A percentile compares a stretch with the other conserved stretches of the same genome.
These are phyloP conservation scores for Sialis lutaria DNA, from an alignment of 2,888 invertebrate genomes.

Conservation along the genomic window DNA sequence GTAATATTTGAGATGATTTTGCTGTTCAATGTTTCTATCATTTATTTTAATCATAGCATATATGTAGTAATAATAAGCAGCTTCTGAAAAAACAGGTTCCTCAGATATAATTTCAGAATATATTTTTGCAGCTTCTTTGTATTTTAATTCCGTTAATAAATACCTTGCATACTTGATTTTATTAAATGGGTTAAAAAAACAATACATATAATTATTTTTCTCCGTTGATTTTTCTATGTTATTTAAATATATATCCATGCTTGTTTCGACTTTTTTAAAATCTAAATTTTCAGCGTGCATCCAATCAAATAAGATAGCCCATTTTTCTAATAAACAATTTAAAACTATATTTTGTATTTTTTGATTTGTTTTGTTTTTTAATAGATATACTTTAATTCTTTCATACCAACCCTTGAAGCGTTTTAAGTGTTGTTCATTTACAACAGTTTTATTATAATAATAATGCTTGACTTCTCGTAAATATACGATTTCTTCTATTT, in stretches of 20 bases:
- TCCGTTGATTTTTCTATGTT: too few relatives aligned
- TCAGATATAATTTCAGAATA: conserved; percentile 13
- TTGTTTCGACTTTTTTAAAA: neutral
- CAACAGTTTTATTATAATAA: conserved; percentile 11
- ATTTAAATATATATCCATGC: neutral
- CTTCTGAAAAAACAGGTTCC: conserved; percentile 14
- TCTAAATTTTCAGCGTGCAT: conserved; percentile 2
- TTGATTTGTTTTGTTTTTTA: conserved; percentile 3
- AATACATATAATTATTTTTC: conserved; percentile 1
- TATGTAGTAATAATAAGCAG: conserved; percentile 16
- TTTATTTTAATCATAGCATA: conserved; percentile 8
- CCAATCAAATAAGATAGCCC: conserved; percentile 15
- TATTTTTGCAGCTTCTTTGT: conserved; percentile 10
- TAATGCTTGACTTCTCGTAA: conserved; percentile 12
- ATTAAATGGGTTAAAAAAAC: conserved; percentile 9
- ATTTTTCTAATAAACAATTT: conserved; percentile 12
- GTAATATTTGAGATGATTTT: conserved; percentile 3
- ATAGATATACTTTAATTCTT: conserved; percentile 6
- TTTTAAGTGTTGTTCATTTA: conserved; percentile 12
- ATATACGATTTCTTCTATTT: conserved; percentile 11
- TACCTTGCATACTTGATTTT: conserved; percentile 10
- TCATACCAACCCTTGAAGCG: conserved; percentile 11
- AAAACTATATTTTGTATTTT: conserved; percentile 11
- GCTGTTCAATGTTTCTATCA: conserved; percentile 5
- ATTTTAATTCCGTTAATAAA: conserved; percentile 6